Evolutionary conservation across 2,888 invertebrate species (phyloP), one percentile per base, ranked within the genome.

Genomic region (Yponomeuta cagnagella): DNA sequence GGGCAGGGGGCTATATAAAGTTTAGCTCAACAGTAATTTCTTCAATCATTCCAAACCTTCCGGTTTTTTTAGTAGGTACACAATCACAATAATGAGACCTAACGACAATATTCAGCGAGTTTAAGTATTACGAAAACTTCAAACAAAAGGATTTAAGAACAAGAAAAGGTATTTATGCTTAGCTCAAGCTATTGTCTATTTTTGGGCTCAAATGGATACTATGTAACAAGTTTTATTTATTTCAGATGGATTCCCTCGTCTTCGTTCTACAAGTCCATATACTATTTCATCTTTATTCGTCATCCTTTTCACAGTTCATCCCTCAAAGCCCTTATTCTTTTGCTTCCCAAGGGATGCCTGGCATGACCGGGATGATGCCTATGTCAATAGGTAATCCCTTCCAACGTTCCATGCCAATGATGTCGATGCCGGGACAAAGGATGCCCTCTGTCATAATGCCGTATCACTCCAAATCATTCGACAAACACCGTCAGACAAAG

Each of bases 361-460:
- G 52, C 15, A 58, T 58, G 52, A 58, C 52, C 2, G 52, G 52
- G 1, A 58, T 58, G 52, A 58, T 69, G 69, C 68, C 63, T 10
- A 65, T 64, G 43, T 63, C 71, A 6, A 58, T 52, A 66, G 68
- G 31, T 10, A 58, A 58, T 58, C 52, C 52, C 15, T 58, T 58
- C 52, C 52, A 58, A 5, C 52, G 52, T 12, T 58, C 58, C n/a
- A 70, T 68, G 43, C 2, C 63, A 10, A 33, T 63, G 10, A 30
- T 64, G 15, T 3, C 48, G 0, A 48, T 70, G 63, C 43, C 71
- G 5, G 83, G 81, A 2, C 82, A 77, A 9, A 82, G 83, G 64
- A 73, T 89, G 48, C 89, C 89, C 0, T 80, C 86, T 58, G 83
- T 90, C 0, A 84, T 90, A 0, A 88, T 85, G 87, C 90, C 90